A percentile compares a stretch with the other conserved stretches of the same genome.
These are phyloP conservation scores for Botrylloides violaceus DNA, from an alignment of 23 tunicate species.

Conservation along the genomic window DNA sequence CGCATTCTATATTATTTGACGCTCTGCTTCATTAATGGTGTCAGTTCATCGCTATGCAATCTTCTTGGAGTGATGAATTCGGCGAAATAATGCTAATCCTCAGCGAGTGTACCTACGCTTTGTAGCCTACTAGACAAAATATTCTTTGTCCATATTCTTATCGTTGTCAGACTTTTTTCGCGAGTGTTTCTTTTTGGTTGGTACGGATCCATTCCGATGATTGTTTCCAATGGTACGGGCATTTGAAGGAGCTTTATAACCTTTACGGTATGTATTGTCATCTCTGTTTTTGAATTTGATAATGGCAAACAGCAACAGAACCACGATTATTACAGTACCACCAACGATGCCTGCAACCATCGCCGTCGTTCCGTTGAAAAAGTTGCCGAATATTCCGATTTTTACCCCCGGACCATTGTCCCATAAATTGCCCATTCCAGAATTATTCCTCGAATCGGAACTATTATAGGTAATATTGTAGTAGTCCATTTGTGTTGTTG, in stretches of 20 bases:
- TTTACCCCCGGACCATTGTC: conserved; percentile 14
- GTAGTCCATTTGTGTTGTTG: not conserved
- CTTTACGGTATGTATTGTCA: conserved; percentile 22
- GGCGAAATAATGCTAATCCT: no score
- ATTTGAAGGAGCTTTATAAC: not conserved
- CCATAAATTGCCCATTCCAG: not conserved
- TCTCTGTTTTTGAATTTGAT: conserved; percentile 38
- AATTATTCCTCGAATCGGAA: not conserved
- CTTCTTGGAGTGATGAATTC: no score
- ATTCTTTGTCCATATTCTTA: conserved; percentile 39
- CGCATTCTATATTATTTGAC: no score
- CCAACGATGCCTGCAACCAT: conserved; percentile 50
- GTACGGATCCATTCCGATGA: conserved; percentile 32
- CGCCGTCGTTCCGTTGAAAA: conserved; percentile 34
- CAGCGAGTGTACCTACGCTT: no score
- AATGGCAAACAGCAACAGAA: conserved; percentile 19
- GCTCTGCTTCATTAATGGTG: no score
- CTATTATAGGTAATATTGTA: no score
- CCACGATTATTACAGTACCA: conserved; percentile 38
- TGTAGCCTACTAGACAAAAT: conserved; percentile 66
- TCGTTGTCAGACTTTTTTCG: conserved; percentile 14
- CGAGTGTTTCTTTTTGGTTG: not conserved
- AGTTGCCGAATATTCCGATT: conserved; percentile 19
- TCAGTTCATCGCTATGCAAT: no score
- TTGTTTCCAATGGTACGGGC: not conserved